Evolutionary conservation across 2,797 vertebrate species (phyloP), one percentile per base, ranked within the genome.

Genomic region (Enteromius unitaeniatus): DNA sequence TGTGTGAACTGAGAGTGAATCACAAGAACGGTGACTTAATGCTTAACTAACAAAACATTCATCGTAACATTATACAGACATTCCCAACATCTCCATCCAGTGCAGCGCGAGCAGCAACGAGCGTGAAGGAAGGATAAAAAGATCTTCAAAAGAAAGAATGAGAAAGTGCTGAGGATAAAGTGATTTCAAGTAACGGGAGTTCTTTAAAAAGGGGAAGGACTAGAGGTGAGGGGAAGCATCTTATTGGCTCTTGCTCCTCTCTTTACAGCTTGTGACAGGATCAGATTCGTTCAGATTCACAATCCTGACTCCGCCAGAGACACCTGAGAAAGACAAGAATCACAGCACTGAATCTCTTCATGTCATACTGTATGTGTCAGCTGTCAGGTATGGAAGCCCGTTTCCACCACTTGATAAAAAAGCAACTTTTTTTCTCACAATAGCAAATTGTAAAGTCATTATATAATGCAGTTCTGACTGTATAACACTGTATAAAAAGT

Each of bases 101-200:
- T 45, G 69, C 53, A 23, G 60, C 6, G 34, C n/a, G n/a, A n/a
- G 9, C 77, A 82, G 86, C 42, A 34, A 51, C 75, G 87, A 69
- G 87, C 88, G 88, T 88, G 88, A 88, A 88, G 47, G 40, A 40
- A 58, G 5, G 76, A 40, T 65, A 51, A 64, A 81, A 42, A 67
- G 42, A 64, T 65, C 76, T 65, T 67, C 82, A 83, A 65, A 60
- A 53, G 84, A 86, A 85, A 68, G 80, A 87, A 84, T 88, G 85
- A 92, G 85, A 92, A 96, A 97, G 96, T 96, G 95, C 95, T 93
- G 94, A 93, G 92, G 92, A 67, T 95, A 93, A 95, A 92, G 91
- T 92, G 89, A 95, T 93, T 96, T 96, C 95, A 96, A 95, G 95
- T 97, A 95, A 95, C 65, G 84, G 74, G 81, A 88, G 89, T 87